Conservation (phyloP, 2,113 vertebrate species). For the Rhadina sibilatrix region DNA sequence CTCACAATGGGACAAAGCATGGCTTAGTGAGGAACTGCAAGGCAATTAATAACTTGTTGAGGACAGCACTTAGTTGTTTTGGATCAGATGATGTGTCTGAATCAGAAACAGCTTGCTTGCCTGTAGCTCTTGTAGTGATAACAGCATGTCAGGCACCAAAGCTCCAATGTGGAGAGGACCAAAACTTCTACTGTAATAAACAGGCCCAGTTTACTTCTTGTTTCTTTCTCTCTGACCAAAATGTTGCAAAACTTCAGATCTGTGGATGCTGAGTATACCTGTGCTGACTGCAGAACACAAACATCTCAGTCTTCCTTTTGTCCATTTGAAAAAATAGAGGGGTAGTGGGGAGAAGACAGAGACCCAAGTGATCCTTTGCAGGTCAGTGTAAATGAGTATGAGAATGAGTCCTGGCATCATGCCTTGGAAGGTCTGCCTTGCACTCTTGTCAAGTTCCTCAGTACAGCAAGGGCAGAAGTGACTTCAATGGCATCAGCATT, state of each 20-base stretch:
- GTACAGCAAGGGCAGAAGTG: background rate
- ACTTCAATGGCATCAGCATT: background rate
- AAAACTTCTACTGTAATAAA: background rate
- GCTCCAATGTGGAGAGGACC: background rate
- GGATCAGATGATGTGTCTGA: background rate
- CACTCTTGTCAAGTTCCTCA: background rate
- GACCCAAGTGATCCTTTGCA: background rate
- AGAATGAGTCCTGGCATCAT: background rate
- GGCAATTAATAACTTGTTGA: background rate
- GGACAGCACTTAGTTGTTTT: background rate
- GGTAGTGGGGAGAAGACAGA: background rate
- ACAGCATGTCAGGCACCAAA: background rate
- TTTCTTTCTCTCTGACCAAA: background rate
- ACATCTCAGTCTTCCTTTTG: background rate
- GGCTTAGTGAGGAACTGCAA: background rate
- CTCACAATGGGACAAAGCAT: background rate
- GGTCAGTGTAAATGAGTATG: background rate
- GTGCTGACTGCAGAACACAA: background rate
- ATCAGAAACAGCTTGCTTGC: background rate
- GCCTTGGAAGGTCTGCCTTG: background rate
- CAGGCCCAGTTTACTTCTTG: background rate
- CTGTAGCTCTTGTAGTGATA: background rate
- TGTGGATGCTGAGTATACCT: fast-evolving
- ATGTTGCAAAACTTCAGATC: background rate
- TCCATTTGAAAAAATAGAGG: background rate